Evolutionary conservation across 2,888 invertebrate species (phyloP).

Genomic region (Cyclophora punctaria): DNA sequence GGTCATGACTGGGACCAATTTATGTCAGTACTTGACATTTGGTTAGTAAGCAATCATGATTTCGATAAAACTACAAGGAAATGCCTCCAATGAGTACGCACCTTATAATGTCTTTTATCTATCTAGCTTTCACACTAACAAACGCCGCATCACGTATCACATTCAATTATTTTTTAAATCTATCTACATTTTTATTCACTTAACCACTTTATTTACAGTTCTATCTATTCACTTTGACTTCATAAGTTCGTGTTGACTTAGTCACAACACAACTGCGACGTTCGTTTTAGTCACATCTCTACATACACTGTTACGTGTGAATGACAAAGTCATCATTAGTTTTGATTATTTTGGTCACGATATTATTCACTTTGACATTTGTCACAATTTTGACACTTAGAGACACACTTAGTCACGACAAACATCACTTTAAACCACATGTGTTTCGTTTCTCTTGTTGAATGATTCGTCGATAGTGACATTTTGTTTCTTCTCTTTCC

Average conservation of each 20-base stretch:
- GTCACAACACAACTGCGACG: neutral
- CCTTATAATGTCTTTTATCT: constrained; percentile 21
- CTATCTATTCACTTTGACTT: constrained; percentile 13
- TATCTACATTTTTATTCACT: constrained; percentile 54
- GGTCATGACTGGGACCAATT: too few relatives aligned
- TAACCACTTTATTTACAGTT: constrained; percentile 52
- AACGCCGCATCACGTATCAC: constrained; percentile 46
- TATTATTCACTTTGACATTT: constrained; percentile 5
- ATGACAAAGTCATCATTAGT: constrained; percentile 5
- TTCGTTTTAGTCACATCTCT: neutral
- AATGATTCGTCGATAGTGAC: constrained; percentile 67
- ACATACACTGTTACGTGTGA: neutral
- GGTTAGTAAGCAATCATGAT: too few relatives aligned
- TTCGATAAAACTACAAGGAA: too few relatives aligned
- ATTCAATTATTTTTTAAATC: constrained; percentile 58
- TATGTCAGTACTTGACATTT: too few relatives aligned
- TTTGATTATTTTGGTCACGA: constrained; percentile 4
- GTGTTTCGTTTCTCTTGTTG: constrained; percentile 63
- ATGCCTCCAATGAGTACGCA: neutral
- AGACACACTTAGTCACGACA: constrained; percentile 12
- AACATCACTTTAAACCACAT: constrained; percentile 43
- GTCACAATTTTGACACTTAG: neutral
- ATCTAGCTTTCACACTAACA: constrained; percentile 32
- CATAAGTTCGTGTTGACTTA: neutral
- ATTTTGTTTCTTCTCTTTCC: constrained; percentile 69